Percentiles rank a stretch among this genome's conserved stretches.
Evolutionary conservation across 2,113 vertebrate species (phyloP).

Genomic region (Onychorhynchus coronatus): DNA sequence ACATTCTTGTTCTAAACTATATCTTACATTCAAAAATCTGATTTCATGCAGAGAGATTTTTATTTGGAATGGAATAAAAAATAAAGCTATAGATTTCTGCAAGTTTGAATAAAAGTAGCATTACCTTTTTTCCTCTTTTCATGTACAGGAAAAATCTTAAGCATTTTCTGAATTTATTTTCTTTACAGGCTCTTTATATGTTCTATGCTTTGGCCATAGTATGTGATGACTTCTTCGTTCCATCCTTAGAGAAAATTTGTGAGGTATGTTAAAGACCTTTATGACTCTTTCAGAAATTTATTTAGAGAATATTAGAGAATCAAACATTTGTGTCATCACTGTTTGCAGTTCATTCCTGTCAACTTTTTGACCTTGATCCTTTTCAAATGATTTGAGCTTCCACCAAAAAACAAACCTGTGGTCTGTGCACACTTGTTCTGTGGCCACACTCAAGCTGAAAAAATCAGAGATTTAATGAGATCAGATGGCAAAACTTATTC

Average conservation of each 20-base stretch:
- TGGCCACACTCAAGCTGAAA: background rate
- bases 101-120: background rate
- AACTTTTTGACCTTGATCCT: background rate
- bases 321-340: background rate
- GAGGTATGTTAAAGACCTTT: constrained; percentile 78
- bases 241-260: constrained; percentile 95
- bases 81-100: background rate
- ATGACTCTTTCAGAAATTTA: background rate
- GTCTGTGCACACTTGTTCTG: background rate
- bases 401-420: background rate
- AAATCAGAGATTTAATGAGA: background rate
- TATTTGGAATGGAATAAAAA: background rate
- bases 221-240: constrained; percentile 97
- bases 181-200: constrained; percentile 92
- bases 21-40: background rate
- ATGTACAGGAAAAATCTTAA: background rate
- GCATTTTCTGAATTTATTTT: background rate
- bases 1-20: background rate
- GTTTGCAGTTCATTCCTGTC: background rate
- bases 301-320: background rate
- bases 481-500: background rate
- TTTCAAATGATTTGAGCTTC: background rate
- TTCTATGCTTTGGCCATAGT: constrained; percentile 95
- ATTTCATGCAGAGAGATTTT: background rate
- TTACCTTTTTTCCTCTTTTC: background rate